phyloP scores from a whole-genome alignment of 2,797 vertebrate species.

The Enteromius mattozi region DNA sequence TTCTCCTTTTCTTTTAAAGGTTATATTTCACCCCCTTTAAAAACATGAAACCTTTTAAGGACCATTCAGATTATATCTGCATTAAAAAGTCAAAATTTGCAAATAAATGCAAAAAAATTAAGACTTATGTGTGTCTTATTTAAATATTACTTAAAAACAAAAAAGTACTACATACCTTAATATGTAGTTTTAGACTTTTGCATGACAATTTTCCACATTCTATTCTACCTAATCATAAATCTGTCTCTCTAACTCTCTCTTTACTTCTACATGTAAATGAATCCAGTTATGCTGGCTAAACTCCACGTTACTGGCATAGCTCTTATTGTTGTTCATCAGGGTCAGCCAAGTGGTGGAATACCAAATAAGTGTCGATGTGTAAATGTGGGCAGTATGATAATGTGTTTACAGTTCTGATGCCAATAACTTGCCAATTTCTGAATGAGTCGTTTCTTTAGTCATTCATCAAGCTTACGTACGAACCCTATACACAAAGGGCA shows the following conservation, averaged over 20 bases:
- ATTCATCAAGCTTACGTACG: not conserved
- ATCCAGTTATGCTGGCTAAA: slow-evolving; percentile 5
- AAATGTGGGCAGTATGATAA: slow-evolving; percentile 29
- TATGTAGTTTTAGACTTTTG: not conserved
- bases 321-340: slow-evolving; percentile 8
- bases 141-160: not conserved
- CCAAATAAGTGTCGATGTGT: slow-evolving; percentile 14
- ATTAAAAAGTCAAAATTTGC: not conserved
- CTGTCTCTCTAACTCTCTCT: not conserved
- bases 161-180: not conserved
- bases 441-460: slow-evolving; percentile 10
- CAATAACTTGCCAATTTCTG: slow-evolving; percentile 12
- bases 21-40: not conserved
- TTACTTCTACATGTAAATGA: slow-evolving; percentile 1
- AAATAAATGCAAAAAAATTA: not conserved
- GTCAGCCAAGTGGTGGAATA: slow-evolving; percentile 15
- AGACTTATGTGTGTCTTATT: not conserved
- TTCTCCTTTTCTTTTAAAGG: not conserved
- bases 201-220: not conserved
- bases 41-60: not conserved
- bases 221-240: not conserved
- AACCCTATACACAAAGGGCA: slow-evolving; percentile 1
- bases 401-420: slow-evolving; percentile 14
- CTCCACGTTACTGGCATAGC: not conserved
- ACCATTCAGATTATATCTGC: not conserved